Evolutionary conservation across 1,140 invertebrate genomes (phyloP).

Genomic region (Andrena cerasifolii): DNA sequence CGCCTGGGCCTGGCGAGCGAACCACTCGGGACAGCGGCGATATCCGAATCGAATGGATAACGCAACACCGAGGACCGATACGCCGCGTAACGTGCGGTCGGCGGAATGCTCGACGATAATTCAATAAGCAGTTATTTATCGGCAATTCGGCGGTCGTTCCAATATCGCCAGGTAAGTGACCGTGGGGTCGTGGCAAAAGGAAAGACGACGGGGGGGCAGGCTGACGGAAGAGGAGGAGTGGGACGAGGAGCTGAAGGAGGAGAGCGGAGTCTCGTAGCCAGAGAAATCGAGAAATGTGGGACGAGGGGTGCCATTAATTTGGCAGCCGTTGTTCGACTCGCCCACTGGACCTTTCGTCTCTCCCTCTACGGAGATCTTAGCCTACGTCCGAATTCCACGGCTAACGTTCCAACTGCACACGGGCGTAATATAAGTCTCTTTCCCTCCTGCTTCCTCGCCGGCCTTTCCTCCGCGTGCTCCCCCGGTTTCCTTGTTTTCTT

Average conservation of each 20-base stretch:
- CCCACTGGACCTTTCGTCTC: conserved; percentile 55
- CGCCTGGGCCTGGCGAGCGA: not conserved
- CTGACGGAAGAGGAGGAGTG: not conserved
- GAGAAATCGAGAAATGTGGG: conserved; percentile 69
- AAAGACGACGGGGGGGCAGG: conserved; percentile 10
- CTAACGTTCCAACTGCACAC: conserved; percentile 59
- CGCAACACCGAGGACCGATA: conserved; percentile 9
- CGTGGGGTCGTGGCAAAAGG: conserved; percentile 14
- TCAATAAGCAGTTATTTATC: conserved; percentile 69
- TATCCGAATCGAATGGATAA: conserved; percentile 20
- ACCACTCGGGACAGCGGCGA: not conserved
- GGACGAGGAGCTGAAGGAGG: not conserved
- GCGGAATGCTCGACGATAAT: conserved; percentile 53
- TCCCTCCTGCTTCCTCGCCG: not conserved
- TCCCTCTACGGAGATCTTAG: conserved; percentile 53
- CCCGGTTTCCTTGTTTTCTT: conserved; percentile 35
- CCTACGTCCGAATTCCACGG: conserved; percentile 64
- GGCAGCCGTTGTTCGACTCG: conserved; percentile 70
- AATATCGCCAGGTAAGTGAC: conserved; percentile 63
- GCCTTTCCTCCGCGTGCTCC: not conserved
- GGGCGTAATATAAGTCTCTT: conserved; percentile 64
- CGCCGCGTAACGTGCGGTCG: conserved; percentile 1
- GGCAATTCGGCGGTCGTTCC: conserved; percentile 61
- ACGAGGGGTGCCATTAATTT: conserved; percentile 69
- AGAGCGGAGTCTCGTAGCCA: conserved; percentile 27